phyloP scores from a whole-genome alignment of 2,888 invertebrate species.

The Cacoxenus indagator region DNA sequence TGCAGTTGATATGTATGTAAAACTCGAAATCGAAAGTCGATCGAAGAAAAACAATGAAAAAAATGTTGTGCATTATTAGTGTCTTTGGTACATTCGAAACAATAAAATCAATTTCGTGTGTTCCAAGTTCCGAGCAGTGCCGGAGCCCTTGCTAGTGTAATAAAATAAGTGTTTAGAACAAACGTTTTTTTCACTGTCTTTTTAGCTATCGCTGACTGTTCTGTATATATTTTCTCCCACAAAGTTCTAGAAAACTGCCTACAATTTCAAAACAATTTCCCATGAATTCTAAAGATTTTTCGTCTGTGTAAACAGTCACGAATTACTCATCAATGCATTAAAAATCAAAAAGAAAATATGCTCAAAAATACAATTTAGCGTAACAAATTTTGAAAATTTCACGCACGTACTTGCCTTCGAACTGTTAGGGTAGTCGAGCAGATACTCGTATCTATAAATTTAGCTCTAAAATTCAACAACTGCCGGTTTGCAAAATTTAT shows the following conservation, averaged over 20 bases:
- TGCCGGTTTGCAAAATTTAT: neutral
- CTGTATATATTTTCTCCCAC: no score
- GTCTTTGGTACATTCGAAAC: no score
- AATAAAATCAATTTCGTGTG: no score
- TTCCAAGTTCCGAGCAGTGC: no score
- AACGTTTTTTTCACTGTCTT: no score
- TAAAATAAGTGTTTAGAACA: no score
- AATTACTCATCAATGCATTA: conserved; percentile 24
- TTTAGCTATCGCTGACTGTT: no score
- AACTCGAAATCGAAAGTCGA: no score
- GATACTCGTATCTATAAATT: neutral
- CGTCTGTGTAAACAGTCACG: conserved; percentile 19
- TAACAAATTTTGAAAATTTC: conserved; percentile 52
- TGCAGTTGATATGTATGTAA: no score
- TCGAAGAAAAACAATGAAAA: no score
- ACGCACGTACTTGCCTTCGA: conserved; percentile 44
- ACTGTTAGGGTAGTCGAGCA: conserved; percentile 31
- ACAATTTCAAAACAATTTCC: neutral
- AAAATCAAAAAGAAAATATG: conserved; percentile 12
- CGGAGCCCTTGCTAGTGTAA: no score
- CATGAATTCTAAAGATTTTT: neutral
- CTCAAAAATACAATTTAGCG: conserved; percentile 49
- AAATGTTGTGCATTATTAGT: no score
- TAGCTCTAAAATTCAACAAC: neutral
- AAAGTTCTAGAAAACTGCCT: neutral